Evolutionary conservation across 2,888 invertebrate species (phyloP).

Genomic region (Heliconius erato): DNA sequence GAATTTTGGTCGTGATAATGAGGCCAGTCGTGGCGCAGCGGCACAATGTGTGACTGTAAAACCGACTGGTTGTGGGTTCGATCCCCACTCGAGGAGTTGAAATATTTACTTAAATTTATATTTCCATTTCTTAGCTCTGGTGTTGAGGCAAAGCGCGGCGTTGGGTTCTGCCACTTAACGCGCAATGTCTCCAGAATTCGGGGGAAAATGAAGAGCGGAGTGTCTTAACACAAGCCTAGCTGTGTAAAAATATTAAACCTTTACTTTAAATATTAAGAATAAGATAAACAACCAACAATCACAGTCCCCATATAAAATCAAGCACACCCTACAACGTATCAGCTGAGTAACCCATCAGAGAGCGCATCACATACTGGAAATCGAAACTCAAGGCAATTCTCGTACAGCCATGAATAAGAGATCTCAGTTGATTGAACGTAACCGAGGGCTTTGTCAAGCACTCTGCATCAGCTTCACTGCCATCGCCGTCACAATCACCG

Average conservation of each 20-base stretch:
- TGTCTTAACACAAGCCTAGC: too few relatives aligned
- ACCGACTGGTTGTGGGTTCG: too few relatives aligned
- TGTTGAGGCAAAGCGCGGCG: too few relatives aligned
- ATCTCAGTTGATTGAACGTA: slow-evolving; percentile 54
- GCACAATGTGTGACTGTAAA: too few relatives aligned
- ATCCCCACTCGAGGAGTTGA: too few relatives aligned
- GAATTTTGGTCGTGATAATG: neutral
- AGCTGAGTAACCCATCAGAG: slow-evolving; percentile 18
- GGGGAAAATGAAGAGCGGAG: too few relatives aligned
- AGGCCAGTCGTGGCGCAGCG: too few relatives aligned
- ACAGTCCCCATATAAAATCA: neutral
- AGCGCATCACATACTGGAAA: slow-evolving; percentile 33
- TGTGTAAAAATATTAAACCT: too few relatives aligned
- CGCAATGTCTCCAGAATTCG: too few relatives aligned
- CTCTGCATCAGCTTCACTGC: slow-evolving; percentile 41
- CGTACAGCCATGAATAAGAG: slow-evolving; percentile 53
- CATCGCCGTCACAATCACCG: slow-evolving; percentile 38
- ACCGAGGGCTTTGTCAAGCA: slow-evolving; percentile 55
- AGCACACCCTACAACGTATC: neutral
- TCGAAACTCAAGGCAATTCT: slow-evolving; percentile 44
- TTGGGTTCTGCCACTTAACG: too few relatives aligned
- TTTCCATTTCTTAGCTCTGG: too few relatives aligned
- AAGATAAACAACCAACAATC: neutral
- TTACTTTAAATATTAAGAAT: neutral
- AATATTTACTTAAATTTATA: too few relatives aligned